Conservation (phyloP, 2,888 invertebrate genomes). For the Gymnoscelis rufifasciata region DNA sequence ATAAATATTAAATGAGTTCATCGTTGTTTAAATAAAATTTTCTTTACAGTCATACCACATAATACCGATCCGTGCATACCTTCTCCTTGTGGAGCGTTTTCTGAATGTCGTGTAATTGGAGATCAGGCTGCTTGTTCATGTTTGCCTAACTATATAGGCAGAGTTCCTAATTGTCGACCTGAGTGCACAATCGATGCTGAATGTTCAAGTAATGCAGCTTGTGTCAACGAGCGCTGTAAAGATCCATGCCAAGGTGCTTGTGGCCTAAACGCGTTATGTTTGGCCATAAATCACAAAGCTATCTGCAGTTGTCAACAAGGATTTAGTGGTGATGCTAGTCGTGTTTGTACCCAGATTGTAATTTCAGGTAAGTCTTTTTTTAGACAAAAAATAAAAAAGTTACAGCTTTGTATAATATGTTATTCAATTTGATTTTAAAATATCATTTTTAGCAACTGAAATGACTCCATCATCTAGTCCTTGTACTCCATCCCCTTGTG, state of each 20-base stretch:
- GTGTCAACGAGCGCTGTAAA: slow-evolving; percentile 88
- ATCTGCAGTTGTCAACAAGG: slow-evolving; percentile 90
- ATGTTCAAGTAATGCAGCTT: slow-evolving; percentile 89
- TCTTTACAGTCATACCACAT: slow-evolving; percentile 40
- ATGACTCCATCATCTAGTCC: slow-evolving; percentile 84
- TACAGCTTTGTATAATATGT: no score
- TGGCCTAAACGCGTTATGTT: slow-evolving; percentile 88
- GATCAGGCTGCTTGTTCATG: slow-evolving; percentile 92
- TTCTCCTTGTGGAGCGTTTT: slow-evolving; percentile 90
- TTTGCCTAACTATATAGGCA: slow-evolving; percentile 87
- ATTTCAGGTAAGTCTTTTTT: slow-evolving; percentile 54
- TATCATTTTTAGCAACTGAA: slow-evolving; percentile 41
- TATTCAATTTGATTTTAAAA: no score
- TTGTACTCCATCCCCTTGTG: slow-evolving; percentile 90
- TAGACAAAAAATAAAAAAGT: no score
- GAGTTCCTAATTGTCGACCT: slow-evolving; percentile 91
- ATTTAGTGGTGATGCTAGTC: slow-evolving; percentile 88
- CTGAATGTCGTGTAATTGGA: slow-evolving; percentile 88
- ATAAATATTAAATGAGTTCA: no score
- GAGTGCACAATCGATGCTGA: slow-evolving; percentile 90
- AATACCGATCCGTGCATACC: slow-evolving; percentile 85
- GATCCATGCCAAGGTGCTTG: slow-evolving; percentile 90
- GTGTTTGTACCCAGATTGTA: slow-evolving; percentile 80
- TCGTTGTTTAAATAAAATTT: background rate
- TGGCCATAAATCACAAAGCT: slow-evolving; percentile 90